phyloP scores from a whole-genome alignment of 2,113 vertebrate species.

The Cricetomys ansorgei region DNA sequence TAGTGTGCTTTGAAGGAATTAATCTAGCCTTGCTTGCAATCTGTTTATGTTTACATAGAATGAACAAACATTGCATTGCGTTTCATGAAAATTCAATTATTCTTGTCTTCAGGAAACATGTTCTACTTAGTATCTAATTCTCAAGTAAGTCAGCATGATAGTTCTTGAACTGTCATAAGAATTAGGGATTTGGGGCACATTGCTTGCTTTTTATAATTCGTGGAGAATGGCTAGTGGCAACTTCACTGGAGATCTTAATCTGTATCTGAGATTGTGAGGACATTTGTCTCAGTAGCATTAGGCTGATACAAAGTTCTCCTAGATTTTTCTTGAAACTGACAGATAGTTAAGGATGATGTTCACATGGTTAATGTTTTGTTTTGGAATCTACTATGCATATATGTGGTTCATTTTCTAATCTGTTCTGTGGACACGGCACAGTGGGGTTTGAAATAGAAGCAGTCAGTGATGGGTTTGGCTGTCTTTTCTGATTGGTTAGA shows the following conservation, averaged over 20 bases:
- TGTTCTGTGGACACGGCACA: background rate
- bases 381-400: background rate
- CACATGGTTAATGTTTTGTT: background rate
- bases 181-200: constrained; percentile 13
- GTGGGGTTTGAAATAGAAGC: background rate
- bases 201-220: background rate
- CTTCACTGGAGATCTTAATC: background rate
- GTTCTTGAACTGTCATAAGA: constrained; percentile 59
- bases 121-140: constrained; percentile 77
- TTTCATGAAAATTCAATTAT: constrained; percentile 84
- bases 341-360: background rate
- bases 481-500: background rate
- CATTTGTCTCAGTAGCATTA: background rate
- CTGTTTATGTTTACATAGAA: constrained; percentile 82
- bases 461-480: background rate
- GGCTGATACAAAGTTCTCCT: background rate
- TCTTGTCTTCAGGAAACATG: constrained; percentile 73
- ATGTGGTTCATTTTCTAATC: background rate
- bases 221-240: background rate
- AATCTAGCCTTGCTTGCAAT: constrained; percentile 80
- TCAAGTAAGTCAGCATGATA: constrained; percentile 65
- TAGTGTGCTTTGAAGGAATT: constrained; percentile 82
- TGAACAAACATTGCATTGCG: constrained; percentile 80
- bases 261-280: background rate
- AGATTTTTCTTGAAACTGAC: background rate